Base-by-base conservation (phyloP, 1,140 invertebrate genomes). In the Sesamia nonagrioides region DNA sequence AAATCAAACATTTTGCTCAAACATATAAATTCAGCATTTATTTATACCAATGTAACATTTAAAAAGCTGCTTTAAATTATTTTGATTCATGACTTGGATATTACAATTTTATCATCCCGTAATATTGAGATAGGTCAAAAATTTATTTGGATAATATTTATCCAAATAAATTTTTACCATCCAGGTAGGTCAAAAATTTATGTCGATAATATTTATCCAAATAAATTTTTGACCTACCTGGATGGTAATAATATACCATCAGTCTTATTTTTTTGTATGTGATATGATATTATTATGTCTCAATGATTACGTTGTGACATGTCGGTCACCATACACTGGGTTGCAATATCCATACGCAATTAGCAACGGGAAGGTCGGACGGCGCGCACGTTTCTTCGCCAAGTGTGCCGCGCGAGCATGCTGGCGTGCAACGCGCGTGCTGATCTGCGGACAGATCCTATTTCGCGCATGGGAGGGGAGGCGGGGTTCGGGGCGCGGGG, bases 281-380 rank as follows among this genome's bases (percentile, higher is more conserved):
- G 11, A 18, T 42, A 8, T 18, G 6, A 45, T 45, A 71, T 71
- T 21, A 52, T 37, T 7, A 73, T 61, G 18, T 50, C 42, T 11
- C 21, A 4, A 50, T 27, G 42, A 61, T 63, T 63, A 48, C 58
- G 73, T 61, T 48, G 73, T 77, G 42, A 58, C 66, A 82, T 56
- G 77, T 76, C 50, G 79, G 78, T 76, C 79, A 27, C 45, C 17
- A 74, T 63, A 75, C 58, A 21, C 42, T 75, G 73, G 73, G 73
- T 63, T 75, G 73, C 58, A 75, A 81, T 83, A 77, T 84, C 86
- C 82, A 87, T 89, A 86, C 85, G 85, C 88, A 91, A 92, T 89
- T 86, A 87, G 84, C 86, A 81, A 21, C 83, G 79, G 84, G 88
- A 91, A 93, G 91, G 91, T 91, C 88, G 89, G 84, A 81, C 84